A percentile compares a stretch with the other conserved stretches of the same genome.
Evolutionary conservation across 2,888 invertebrate genomes (phyloP).

Genomic region (Napeogenes inachia): DNA sequence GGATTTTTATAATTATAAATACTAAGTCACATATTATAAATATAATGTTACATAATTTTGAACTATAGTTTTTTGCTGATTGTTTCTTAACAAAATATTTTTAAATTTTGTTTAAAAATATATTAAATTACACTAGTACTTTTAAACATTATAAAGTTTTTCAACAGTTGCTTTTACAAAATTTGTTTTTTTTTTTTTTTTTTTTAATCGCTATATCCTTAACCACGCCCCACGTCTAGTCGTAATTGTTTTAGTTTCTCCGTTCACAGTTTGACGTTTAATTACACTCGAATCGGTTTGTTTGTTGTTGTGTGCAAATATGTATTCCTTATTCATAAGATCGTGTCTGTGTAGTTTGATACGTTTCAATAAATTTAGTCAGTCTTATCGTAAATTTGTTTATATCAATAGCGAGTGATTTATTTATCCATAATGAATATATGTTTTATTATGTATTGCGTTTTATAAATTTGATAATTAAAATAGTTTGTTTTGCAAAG

Average conservation of each 20-base stretch:
- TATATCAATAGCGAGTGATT: neutral
- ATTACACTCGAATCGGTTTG: slow-evolving; percentile 49
- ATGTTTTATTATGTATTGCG: too few species aligned
- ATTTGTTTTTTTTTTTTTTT: slow-evolving; percentile 5
- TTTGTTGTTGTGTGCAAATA: slow-evolving; percentile 52
- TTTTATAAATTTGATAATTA: too few species aligned
- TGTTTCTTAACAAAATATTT: too few species aligned
- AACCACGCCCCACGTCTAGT: slow-evolving; percentile 15
- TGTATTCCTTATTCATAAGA: slow-evolving; percentile 37
- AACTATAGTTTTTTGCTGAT: too few species aligned
- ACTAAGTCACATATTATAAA: too few species aligned
- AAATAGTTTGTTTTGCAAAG: too few species aligned
- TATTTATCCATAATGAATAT: too few species aligned
- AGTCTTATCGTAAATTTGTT: slow-evolving; percentile 2
- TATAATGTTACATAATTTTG: too few species aligned
- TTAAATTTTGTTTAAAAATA: too few species aligned
- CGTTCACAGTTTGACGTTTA: slow-evolving; percentile 51
- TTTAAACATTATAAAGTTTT: too few species aligned
- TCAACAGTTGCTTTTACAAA: neutral
- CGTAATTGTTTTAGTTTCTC: slow-evolving; percentile 53
- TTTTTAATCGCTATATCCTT: slow-evolving; percentile 9
- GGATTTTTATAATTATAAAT: too few species aligned
- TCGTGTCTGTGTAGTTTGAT: slow-evolving; percentile 22
- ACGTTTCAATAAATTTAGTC: slow-evolving; percentile 16
- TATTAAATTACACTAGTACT: too few species aligned